Base-by-base conservation (phyloP, 2,113 vertebrate genomes). In the Rutilus rutilus region DNA sequence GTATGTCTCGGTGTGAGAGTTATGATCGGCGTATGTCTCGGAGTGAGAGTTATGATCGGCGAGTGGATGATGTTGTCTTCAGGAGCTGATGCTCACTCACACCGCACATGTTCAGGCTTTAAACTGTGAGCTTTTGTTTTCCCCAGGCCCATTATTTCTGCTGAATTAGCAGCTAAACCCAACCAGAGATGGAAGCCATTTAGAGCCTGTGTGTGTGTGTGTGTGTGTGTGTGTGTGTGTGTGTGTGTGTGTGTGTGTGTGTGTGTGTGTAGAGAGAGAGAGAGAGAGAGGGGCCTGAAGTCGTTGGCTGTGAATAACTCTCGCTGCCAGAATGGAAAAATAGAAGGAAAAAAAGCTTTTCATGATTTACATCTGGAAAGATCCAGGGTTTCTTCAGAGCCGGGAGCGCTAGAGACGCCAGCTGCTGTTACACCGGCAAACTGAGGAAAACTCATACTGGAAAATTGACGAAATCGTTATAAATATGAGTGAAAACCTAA, bases 111-210 rank as follows among this genome's bases (percentile, higher is more conserved):
- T 96, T 96, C 96, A 97, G 95, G 91, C 95, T 94, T 94, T 96
- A 88, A 87, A 89, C 95, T 92, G 93, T 91, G 92, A 91, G 87
- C 95, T 96, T 96, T 96, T 97, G 95, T 97, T 97, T 97, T 95
- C 94, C 93, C 94, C 17, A 93, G 93, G 94, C 96, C 96, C 95
- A 92, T 95, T 95, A 95, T 97, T 98, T 97, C 94, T 98, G 97
- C 96, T 97, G 97, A 98, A 96, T 97, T 97, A 96, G 96, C 96
- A 96, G 93, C 93, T 94, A 92, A 94, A 78, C 92, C 93, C 92
- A 93, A 91, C 94, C 94, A 95, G 94, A 91, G 90, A 93, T 96
- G 97, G 96, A 93, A 92, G 95, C 95, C 95, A 96, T 97, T 96
- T 96, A 95, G 69, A 42, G 42, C 0, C 2, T 14, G 47, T 14